Conservation (phyloP, 2,797 vertebrate species). For the Smutsia gigantea region DNA sequence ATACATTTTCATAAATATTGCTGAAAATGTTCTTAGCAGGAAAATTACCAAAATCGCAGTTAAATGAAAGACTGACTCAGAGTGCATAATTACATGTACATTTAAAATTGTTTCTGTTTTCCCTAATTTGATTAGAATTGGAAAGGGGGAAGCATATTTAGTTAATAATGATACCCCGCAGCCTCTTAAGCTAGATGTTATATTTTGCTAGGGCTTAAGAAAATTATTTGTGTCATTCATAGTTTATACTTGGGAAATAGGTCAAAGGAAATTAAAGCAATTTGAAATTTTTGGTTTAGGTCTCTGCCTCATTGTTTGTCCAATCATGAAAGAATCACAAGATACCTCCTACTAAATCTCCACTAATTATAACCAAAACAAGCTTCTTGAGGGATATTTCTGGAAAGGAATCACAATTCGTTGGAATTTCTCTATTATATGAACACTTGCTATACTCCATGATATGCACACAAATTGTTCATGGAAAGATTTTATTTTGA, state of each 20-base stretch:
- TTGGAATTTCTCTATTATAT: not conserved
- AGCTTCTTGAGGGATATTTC: not conserved
- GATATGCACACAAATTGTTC: constrained; percentile 27
- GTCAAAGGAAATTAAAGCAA: not conserved
- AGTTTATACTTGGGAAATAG: not conserved
- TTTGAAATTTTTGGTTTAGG: constrained; percentile 28
- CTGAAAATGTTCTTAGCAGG: not conserved
- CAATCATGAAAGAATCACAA: not conserved
- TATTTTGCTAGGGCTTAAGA: not conserved
- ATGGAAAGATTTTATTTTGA: constrained; percentile 39
- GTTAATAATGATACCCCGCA: not conserved
- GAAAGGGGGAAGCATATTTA: not conserved
- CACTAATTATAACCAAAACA: not conserved
- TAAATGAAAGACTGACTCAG: not conserved
- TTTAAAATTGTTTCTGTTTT: not conserved
- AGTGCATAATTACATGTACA: not conserved
- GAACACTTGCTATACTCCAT: constrained; percentile 7
- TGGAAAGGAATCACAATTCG: not conserved
- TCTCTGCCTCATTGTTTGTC: not conserved
- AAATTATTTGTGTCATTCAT: constrained; percentile 26
- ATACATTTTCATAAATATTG: constrained; percentile 33
- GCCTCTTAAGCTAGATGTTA: not conserved
- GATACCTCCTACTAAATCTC: not conserved
- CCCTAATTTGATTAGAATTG: constrained; percentile 27
- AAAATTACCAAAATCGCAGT: not conserved